Conservation (phyloP, 23 tunicate species). For the Styela plicata region DNA sequence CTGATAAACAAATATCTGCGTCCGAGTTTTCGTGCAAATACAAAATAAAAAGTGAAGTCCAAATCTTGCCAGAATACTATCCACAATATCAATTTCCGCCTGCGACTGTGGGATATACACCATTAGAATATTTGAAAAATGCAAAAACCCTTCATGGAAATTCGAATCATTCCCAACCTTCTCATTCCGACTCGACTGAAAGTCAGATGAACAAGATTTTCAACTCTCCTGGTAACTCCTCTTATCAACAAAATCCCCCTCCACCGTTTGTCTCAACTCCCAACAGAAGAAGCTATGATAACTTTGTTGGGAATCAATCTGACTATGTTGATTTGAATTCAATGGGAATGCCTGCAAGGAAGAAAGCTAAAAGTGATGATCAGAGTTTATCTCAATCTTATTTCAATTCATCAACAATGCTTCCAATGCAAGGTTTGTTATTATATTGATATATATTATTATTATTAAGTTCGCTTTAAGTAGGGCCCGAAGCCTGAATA, state of each 20-base stretch:
- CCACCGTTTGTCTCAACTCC: neutral
- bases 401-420: neutral
- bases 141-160: neutral
- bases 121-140: neutral
- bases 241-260: neutral
- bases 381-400: neutral
- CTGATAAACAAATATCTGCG: no score
- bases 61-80: neutral
- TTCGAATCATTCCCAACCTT: neutral
- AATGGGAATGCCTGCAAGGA: neutral
- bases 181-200: neutral
- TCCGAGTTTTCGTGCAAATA: no score
- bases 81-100: neutral
- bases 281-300: neutral
- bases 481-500: no score
- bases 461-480: no score
- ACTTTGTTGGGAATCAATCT: neutral
- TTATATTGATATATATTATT: no score
- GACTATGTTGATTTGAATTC: neutral
- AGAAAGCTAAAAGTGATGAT: neutral
- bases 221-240: no score
- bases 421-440: neutral
- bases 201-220: no score
- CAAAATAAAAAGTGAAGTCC: neutral
- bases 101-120: neutral